Percentiles rank a stretch among this genome's conserved stretches.
Conservation (phyloP, 2,888 invertebrate genomes). For the Plagodis pulveraria region DNA sequence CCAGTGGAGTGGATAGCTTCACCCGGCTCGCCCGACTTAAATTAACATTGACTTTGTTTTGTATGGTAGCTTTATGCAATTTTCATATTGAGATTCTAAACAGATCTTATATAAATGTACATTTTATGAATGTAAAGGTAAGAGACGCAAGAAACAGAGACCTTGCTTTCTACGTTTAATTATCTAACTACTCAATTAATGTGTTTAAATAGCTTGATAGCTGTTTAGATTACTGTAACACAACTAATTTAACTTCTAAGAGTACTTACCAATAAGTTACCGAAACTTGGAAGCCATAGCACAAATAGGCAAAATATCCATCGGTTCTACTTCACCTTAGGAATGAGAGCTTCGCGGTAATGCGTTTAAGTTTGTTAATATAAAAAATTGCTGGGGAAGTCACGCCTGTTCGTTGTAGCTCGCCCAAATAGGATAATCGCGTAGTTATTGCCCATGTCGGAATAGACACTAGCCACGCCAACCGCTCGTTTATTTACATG, state of each 20-base stretch:
- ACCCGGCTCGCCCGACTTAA: constrained; percentile 3
- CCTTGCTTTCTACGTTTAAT: neutral
- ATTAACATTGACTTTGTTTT: constrained; percentile 16
- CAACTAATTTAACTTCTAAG: constrained; percentile 27
- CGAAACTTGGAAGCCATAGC: constrained; percentile 20
- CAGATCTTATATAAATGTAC: neutral
- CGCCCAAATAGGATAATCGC: constrained; percentile 78
- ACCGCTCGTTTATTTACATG: constrained; percentile 79
- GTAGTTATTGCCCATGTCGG: constrained; percentile 72
- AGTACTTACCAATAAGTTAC: constrained; percentile 29
- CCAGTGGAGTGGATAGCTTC: constrained; percentile 1
- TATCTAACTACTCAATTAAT: constrained; percentile 28
- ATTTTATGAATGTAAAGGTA: neutral
- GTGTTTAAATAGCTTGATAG: constrained; percentile 25
- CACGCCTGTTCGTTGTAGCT: constrained; percentile 71
- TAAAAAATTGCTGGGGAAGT: constrained; percentile 65
- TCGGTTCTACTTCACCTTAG: constrained; percentile 14
- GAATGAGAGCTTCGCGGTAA: constrained; percentile 20
- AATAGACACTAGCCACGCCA: constrained; percentile 81
- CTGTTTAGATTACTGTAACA: constrained; percentile 11
- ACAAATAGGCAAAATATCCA: constrained; percentile 32
- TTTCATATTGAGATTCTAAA: neutral
- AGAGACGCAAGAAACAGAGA: neutral
- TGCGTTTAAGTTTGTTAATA: constrained; percentile 59
- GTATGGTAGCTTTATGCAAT: constrained; percentile 8